A percentile compares a stretch with the other conserved stretches of the same genome.
Conservation (phyloP, 1,140 invertebrate species). For the Patella vulgata region DNA sequence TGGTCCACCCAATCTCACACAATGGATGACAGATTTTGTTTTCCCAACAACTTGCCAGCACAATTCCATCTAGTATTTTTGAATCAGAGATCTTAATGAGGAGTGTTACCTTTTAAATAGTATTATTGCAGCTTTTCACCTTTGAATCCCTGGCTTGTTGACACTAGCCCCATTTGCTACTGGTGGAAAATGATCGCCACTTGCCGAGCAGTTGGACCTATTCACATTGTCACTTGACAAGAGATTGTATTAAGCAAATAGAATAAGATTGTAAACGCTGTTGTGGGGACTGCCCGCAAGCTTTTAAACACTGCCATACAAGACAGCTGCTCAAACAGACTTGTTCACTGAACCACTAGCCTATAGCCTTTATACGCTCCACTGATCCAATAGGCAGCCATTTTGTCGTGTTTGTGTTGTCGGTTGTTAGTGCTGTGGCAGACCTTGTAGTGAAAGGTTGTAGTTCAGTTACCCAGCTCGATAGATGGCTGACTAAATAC, state of each 20-base stretch:
- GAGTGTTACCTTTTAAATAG: slow-evolving; percentile 1
- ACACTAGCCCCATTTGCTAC: neutral
- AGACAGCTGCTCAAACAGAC: slow-evolving; percentile 11
- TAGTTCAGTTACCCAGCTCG: too few relatives aligned
- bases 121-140: slow-evolving; percentile 4
- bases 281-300: slow-evolving; percentile 5
- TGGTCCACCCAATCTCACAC: slow-evolving; percentile 1
- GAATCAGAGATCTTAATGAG: slow-evolving; percentile 12
- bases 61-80: slow-evolving; percentile 8
- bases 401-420: neutral
- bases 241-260: slow-evolving; percentile 1
- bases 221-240: slow-evolving; percentile 1
- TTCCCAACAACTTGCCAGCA: slow-evolving; percentile 12
- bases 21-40: slow-evolving; percentile 17
- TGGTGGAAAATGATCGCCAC: slow-evolving; percentile 6
- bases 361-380: neutral
- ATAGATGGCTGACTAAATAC: too few relatives aligned
- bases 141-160: neutral
- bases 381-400: slow-evolving; percentile 11
- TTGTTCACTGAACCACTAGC: slow-evolving; percentile 1
- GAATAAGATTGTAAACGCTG: neutral
- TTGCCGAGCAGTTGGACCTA: slow-evolving; percentile 5
- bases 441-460: neutral
- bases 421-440: neutral
- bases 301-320: neutral